Evolutionary conservation across 53 echinoderm and acorn worm genomes (phyloP), one percentile per base, ranked within the genome.

Genomic region (Pentamera pediparva): DNA sequence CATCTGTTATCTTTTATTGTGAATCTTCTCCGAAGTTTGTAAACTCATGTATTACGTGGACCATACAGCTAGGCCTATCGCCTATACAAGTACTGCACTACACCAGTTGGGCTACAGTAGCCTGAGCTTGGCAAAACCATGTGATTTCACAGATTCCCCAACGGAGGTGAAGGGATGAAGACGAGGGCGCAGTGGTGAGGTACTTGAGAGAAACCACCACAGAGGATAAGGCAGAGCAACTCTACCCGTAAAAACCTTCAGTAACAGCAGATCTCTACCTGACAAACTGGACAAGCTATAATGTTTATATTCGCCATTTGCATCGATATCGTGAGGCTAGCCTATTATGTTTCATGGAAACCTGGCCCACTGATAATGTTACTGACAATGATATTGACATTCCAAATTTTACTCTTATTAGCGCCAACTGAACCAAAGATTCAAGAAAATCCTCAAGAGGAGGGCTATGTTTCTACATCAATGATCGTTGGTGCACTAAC

Each of bases 341-440:
- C 19, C 40, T 75, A 25, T 55, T 75, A 15, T 59, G 76, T 36
- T 75, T 75, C 54, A 75, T 59, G 22, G 76, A 75, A 55, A 75
- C 76, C 17, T 75, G 76, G 76, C 51, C 24, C 24, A 21, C 51
- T 51, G 51, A 51, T 51, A 8, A 11, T 12, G 15, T 51, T n/a
- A n/a, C n/a, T n/a, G n/a, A n/a, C n/a, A n/a, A n/a, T n/a, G n/a
- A n/a, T n/a, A n/a, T n/a, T n/a, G n/a, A n/a, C n/a, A n/a, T n/a
- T n/a, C n/a, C n/a, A n/a, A n/a, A n/a, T n/a, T n/a, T n/a, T n/a
- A n/a, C n/a, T n/a, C n/a, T n/a, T n/a, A n/a, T n/a, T n/a, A n/a
- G n/a, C n/a, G n/a, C n/a, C n/a, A n/a, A n/a, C n/a, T n/a, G n/a
- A n/a, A n/a, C n/a, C n/a, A n/a, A n/a, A n/a, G n/a, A n/a, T n/a